Base-by-base conservation (phyloP, 2,888 invertebrate species). In the Leptinotarsa peninsularis region DNA sequence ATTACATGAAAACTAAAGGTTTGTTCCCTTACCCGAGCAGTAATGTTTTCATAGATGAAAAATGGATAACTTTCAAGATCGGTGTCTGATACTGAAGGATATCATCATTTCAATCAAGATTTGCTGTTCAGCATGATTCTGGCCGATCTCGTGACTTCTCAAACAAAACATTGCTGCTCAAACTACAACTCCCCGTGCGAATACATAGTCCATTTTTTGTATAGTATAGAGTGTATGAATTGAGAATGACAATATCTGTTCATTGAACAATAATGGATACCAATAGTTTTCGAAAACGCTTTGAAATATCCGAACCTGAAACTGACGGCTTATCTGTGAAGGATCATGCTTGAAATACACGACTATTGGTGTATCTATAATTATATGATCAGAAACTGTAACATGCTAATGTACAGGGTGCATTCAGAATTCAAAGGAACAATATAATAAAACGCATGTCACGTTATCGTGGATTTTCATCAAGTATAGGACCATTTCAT, bases 171-270 rank as follows among this genome's bases (percentile, higher is more conserved):
- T 17, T 52, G n/a, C 43, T 43, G 43, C 43, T 43, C 43, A 43
- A 43, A 43, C 10, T 43, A 10, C 43, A 43, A 58, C 10, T 13
- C 15, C 58, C 58, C 63, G 17, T 15, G 27, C 17, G 43, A 5
- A 33, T 63, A 17, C 18, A n/a, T 74, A 75, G 77, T 77, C 77
- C 77, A 75, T 66, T 76, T 7, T 75, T 74, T 78, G 76, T 79
- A 78, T 79, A 79, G 78, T 23, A 68, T 78, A 79, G 74, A 72
- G 17, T 78, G 76, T 78, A 79, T 76, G 74, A 71, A 75, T 72
- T 78, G 76, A 80, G 79, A 81, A 80, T 78, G 82, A 82, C 82
- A 82, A 81, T 82, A 82, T 82, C 76, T 78, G 80, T 80, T 78
- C 74, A 72, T 71, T 58, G 58, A 23, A 58, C 27, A 23, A 58